A percentile compares a stretch with the other conserved stretches of the same genome.
Conservation (phyloP, 2,113 vertebrate species). For the Melanerpes formicivorus region DNA sequence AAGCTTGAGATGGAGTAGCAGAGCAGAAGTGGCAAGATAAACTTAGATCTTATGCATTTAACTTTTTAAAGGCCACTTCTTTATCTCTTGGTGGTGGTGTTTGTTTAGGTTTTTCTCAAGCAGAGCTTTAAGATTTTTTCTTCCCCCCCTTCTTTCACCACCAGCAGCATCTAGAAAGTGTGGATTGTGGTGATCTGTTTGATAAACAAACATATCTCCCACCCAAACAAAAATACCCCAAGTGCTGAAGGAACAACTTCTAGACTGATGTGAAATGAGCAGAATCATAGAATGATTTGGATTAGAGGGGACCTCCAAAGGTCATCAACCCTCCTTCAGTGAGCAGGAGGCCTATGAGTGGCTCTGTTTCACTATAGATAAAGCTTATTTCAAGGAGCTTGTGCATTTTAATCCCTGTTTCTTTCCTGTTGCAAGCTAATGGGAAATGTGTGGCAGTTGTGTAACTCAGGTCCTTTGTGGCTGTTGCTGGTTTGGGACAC, state of each 20-base stretch:
- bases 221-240: background rate
- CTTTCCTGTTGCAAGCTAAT: background rate
- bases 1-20: background rate
- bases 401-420: background rate
- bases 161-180: background rate
- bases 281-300: too few species aligned
- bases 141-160: rapidly evolving
- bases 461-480: background rate
- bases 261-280: rapidly evolving
- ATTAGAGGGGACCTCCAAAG: too few species aligned
- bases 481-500: background rate
- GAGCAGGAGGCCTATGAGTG: too few species aligned
- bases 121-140: background rate
- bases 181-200: background rate
- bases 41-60: rapidly evolving
- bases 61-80: background rate
- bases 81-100: background rate
- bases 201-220: background rate
- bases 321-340: too few species aligned
- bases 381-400: background rate
- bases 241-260: background rate
- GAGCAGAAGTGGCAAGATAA: background rate
- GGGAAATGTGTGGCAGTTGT: background rate
- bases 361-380: background rate
- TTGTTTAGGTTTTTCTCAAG: background rate